Percentiles rank a stretch among this genome's conserved stretches.
Conservation (phyloP, 2,888 invertebrate genomes). For the Lithosia quadra region DNA sequence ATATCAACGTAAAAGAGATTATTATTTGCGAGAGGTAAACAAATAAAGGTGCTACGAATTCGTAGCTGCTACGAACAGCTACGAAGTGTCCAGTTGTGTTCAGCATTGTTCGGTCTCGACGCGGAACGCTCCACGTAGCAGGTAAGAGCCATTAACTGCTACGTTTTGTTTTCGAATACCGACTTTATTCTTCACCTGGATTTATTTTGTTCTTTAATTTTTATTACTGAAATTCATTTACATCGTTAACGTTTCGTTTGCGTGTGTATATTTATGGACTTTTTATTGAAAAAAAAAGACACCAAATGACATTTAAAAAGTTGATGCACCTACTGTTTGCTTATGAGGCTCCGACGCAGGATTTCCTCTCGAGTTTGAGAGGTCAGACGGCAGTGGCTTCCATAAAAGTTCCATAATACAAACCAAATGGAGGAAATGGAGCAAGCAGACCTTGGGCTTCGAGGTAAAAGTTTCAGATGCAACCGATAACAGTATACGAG, state of each 20-base stretch:
- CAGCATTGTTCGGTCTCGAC: conserved; percentile 46
- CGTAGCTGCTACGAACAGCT: conserved; percentile 36
- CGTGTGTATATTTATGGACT: background rate
- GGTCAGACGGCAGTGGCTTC: too few species aligned
- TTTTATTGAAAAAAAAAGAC: too few species aligned
- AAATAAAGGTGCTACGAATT: conserved; percentile 52
- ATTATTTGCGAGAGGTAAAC: conserved; percentile 54
- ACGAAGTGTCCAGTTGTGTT: conserved; percentile 23
- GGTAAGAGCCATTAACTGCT: conserved; percentile 10
- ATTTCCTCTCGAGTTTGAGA: too few species aligned
- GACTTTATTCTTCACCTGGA: background rate
- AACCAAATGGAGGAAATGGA: too few species aligned
- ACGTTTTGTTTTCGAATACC: conserved; percentile 3
- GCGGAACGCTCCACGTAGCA: conserved; percentile 25
- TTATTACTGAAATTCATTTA: background rate
- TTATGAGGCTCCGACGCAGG: too few species aligned
- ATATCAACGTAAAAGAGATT: background rate
- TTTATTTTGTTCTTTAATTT: background rate
- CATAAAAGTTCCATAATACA: too few species aligned
- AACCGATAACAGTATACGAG: too few species aligned
- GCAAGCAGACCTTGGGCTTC: too few species aligned
- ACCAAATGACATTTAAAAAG: too few species aligned
- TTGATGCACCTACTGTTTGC: too few species aligned
- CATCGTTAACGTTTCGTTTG: background rate
- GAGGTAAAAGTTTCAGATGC: too few species aligned